Base-by-base conservation (phyloP, 2,888 invertebrate species). In the Creontiades dilutus region DNA sequence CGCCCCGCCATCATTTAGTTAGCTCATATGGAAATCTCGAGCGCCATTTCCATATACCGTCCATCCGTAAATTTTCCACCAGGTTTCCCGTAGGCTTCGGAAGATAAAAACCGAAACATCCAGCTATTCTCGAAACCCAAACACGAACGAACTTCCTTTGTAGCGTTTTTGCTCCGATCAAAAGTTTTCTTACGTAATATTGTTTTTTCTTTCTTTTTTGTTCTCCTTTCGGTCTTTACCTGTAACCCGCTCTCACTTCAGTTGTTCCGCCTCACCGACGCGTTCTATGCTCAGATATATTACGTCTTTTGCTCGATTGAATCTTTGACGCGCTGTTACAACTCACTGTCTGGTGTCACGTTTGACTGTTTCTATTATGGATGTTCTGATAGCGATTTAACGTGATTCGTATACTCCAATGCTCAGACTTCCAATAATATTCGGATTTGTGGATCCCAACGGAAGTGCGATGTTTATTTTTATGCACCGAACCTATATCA, bases 1-100 rank as follows among this genome's bases (percentile, higher is more conserved):
- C n/a, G 57, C 5, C n/a, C 5, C 14, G 19, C 57, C 57, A 7
- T n/a, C 57, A 7, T 7, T 76, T 76, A 27, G 76, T 37, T 27
- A 76, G 76, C 37, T 37, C 27, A 37, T 37, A 37, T 76, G 76
- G 76, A 76, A 76, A 76, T 76, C 27, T 27, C 37, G 27, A 27
- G 3, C 76, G 27, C 16, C 9, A 76, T 76, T 76, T 76, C 76
- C 76, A 76, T 76, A 76, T 23, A 9, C 13, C 27, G 11, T 28
- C 76, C 76, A 27, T 27, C 37, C 37, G 76, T 12, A 27, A 19
- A 76, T 76, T 76, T 76, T 57, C n/a, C n/a, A n/a, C 57, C 57
- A 16, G 57, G n/a, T 57, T 57, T n/a, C 57, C n/a, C 13, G 3
- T 37, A 37, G 57, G 16, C n/a, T n/a, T 16, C 57, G n/a, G 57